Base-by-base conservation (phyloP, 2,888 invertebrate genomes). In the Hypomecis punctinalis region DNA sequence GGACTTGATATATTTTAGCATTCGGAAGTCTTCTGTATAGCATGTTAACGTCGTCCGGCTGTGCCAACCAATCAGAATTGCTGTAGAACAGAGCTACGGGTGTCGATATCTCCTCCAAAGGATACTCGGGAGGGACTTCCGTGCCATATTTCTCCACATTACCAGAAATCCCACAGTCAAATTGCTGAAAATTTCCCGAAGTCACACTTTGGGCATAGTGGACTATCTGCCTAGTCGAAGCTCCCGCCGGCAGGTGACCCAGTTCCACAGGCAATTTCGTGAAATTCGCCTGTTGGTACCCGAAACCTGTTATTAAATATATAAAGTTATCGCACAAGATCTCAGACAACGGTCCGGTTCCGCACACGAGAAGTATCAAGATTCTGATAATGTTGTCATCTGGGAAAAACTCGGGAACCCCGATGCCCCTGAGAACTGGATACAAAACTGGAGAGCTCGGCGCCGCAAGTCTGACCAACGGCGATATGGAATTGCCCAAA, bases 401-500 rank as follows among this genome's bases (percentile, higher is more conserved):
- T 0, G 97, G 96, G 9, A 95, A 75, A 71, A 97, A 95, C 77
- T 97, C 96, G 66, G 95, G 79, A 0, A 91, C 49, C 0, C 95
- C 95, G 64, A 95, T 66, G 43, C 83, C 64, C 46, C 84, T 82
- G 10, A 77, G 43, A 5, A 83, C 53, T 7, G 70, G 74, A 43
- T 85, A 76, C 5, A 86, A 58, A 1, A 85, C 40, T 0, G 79
- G 70, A 0, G 79, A 80, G 0, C 81, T 82, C 0, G 84, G 79
- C 1, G 89, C 77, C 9, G 88, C 11, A 0, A 90, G 66, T 35
- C 85, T 75, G 4, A 89, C 72, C 9, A 89, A 40, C 0, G 91
- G 91, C 0, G 89, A 86, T 35, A 72, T 81, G 2, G 89, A 79
- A 49, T 93, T 80, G 4, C 83, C 75, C 86, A 93, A 88, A 70